Base-by-base conservation (phyloP, 30 jellyfish, hydroid and myxozoan genomes). In the Pseudorhiza aurosa region DNA sequence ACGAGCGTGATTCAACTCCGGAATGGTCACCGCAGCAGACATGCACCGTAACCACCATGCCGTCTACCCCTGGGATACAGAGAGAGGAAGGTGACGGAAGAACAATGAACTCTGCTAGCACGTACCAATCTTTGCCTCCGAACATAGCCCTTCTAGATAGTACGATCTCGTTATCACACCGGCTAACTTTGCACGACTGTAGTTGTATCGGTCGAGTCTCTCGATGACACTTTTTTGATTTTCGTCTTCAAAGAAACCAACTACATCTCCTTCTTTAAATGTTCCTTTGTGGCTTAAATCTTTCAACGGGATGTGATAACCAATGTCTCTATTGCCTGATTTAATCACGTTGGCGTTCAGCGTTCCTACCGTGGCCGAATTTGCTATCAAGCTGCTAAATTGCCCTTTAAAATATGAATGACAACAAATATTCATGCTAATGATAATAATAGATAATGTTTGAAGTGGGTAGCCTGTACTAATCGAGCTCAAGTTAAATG, bases 211-310 rank as follows among this genome's bases (percentile, higher is more conserved):
- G 77, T 35, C 21, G 9, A 64, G 35, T 42, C 33, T 64, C 14
- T 64, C 77, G 51, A 64, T 64, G 53, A 2, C 28, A 19, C 60
- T 4, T 64, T 33, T 64, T 29, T 32, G 7, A 30, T 32, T 4
- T 31, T 64, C 77, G 35, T 64, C 77, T 35, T 30, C 77, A 42
- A 64, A 64, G 58, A 64, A 42, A 5, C 77, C 77, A 64, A 64
- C 77, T 21, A 64, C 31, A n/a, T 64, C 77, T 0, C 77, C 77
- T 27, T 64, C 77, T 1, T 12, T 33, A 1, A 39, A 35, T 7
- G 1, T 36, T 1, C 77, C 77, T 35, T 29, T 33, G 14, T 64
- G 77, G 59, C 59, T 64, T 12, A 31, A 14, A 35, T 64, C 14
- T 1, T 64, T 64, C 57, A 64, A 17, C 2, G 77, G 77, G 10